Base-by-base conservation (phyloP, 2,888 invertebrate species). In the Monopis laevigella region DNA sequence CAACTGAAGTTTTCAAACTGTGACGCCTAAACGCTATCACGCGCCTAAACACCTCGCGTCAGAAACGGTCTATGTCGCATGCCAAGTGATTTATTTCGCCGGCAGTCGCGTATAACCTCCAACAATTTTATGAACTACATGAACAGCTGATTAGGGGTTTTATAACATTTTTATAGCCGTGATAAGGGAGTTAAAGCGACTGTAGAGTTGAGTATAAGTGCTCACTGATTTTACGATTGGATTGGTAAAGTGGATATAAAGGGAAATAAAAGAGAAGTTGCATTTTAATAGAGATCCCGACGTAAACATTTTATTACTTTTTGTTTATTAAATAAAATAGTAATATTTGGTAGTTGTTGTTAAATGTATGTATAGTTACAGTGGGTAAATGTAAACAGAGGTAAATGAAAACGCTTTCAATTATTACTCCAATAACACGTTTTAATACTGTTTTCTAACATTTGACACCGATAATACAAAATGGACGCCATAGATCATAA, bases 11-110 rank as follows among this genome's bases (percentile, higher is more conserved):
- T 36, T 40, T 42, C 29, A 18, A 14, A 28, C 24, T 13, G 36
- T 28, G 36, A 42, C 36, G 34, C 36, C 16, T 14, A 24, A 36
- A 42, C 42, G 42, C 36, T 42, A 42, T 42, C 42, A 34, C 26
- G 28, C 26, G 27, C 13, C 40, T 40, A 40, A 40, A 40, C 28
- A 40, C 36, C 36, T 36, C 36, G 36, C 11, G 36, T 36, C 36
- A 36, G 21, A 21, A 21, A 19, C 21, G 21, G 36, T 13, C 21
- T 16, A 21, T 19, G 21, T 36, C 21, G 11, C 16, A n/a, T 36
- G 12, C 16, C 21, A 2, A 21, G 19, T 21, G 19, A 36, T 36
- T 36, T 36, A 21, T 36, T 21, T 10, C 16, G 13, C 10, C 34
- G 6, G 3, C 7, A n/a, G 17, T 17, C 14, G 11, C n/a, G 16